Evolutionary conservation across 1,140 invertebrate genomes (phyloP), one percentile per base, ranked within the genome.

Genomic region (Battus philenor): DNA sequence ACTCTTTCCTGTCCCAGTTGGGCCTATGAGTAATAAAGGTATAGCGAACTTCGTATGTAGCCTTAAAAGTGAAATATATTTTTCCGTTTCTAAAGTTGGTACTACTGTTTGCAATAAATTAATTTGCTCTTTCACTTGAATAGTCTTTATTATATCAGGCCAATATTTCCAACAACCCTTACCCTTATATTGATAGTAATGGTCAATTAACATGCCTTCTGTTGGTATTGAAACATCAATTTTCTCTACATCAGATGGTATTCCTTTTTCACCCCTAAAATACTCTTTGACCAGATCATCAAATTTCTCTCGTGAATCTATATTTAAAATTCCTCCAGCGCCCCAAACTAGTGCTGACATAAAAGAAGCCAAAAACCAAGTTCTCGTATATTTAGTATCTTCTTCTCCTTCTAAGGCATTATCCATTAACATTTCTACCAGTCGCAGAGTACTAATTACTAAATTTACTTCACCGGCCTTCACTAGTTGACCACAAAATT

Each of bases 1-100:
- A 55, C 91, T 96, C 86, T 98, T 98, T 0, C 96, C 96, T 0
- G 96, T 98, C 10, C 96, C 96, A 4, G 96, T 97, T 1, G 95
- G 94, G 0, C 97, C 97, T 8, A 96, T 92, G 12, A 98, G 71
- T 6, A 98, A 76, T 54, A 95, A 86, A 4, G 93, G 91, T 47
- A 91, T 90, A 33, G 88, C 87, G 68, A 90, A 86, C 36, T 90
- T 70, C 3, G 94, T 90, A 55, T 93, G 92, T 48, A 93, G 68
- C 62, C 90, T 89, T 4, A 93, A 65, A 20, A 95, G 81, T 50
- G 90, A 87, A 26, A 89, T 77, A 62, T 91, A 96, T 76, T 95
- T 95, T 20, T 93, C 89, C 0, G 94, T 94, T 61, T 98, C 96
- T 7, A 94, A 83, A 0, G 96, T 97, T 0, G 95, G 94, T 30